Evolutionary conservation across 2,797 vertebrate genomes (phyloP), one percentile per base, ranked within the genome.

Genomic region (Schizopygopsis pylzovi): DNA sequence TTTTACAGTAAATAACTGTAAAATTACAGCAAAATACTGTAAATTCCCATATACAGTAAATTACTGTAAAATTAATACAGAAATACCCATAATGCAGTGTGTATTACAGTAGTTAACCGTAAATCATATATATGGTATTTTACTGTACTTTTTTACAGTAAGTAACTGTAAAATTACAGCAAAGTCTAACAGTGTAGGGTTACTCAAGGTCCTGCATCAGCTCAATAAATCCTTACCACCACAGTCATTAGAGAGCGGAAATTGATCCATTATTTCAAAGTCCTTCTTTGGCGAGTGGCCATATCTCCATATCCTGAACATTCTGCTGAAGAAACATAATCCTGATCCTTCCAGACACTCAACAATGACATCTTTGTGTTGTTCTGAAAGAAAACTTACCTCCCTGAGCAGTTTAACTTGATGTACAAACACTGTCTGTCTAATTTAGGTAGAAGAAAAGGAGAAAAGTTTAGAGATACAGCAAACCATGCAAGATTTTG

Each of bases 361-460:
- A 67, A 43, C 72, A 77, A 61, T 65, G 41, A 45, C 71, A 83
- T 86, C 18, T n/a, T 71, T 75, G 33, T 72, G 52, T 81, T 33
- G 45, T 71, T 80, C 28, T 83, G 33, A 56, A 61, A 67, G n/a
- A 72, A 33, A 56, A 16, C 41, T 25, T 20, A 39, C 18, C 79
- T 82, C 59, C 80, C 59, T 52, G 37, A 73, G 86, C 83, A 75
- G 54, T 85, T 85, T 83, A 47, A 28, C 41, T 63, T 80, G 80
- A 79, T 28, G 79, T 65, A 79, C 84, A 67, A 84, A 77, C 81
- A 85, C 81, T 65, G 47, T 85, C 75, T 91, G 89, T 90, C 89
- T 61, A 73, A 87, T 91, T 92, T 91, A 92, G 88, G 87, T 20
- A 37, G 20, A 41, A 72, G 22, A 45, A 61, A 72, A 76, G 59